Percentiles rank a stretch among this genome's conserved stretches.
Conservation (phyloP, 2,888 invertebrate species). For the Cheilosia vernalis region DNA sequence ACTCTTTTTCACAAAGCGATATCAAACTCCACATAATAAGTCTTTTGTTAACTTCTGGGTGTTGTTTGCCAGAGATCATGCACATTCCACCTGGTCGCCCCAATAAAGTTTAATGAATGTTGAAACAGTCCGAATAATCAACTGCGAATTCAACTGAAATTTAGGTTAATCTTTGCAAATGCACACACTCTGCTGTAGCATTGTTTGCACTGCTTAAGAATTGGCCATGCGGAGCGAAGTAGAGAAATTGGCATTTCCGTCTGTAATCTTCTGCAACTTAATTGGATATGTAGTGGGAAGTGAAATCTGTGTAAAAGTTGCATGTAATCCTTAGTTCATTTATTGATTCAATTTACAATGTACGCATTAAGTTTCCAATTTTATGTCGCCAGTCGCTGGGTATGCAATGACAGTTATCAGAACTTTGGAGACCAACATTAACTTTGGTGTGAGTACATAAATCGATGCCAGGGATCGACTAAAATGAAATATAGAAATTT, state of each 20-base stretch:
- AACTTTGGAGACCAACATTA: not conserved
- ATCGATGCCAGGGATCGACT: too few relatives aligned
- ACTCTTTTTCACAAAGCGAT: too few relatives aligned
- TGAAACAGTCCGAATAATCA: conserved; percentile 3
- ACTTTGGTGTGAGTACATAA: not conserved
- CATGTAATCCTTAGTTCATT: conserved; percentile 33
- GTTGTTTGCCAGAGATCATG: not conserved
- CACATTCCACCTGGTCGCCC: conserved; percentile 14
- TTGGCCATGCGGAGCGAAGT: conserved; percentile 43
- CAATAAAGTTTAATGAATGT: conserved; percentile 5
- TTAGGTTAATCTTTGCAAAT: conserved; percentile 37
- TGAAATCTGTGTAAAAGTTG: conserved; percentile 24
- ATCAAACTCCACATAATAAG: not conserved
- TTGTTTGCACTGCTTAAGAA: conserved; percentile 34
- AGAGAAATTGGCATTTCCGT: conserved; percentile 18
- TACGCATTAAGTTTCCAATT: not conserved
- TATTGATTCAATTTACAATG: conserved; percentile 44
- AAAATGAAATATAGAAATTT: too few relatives aligned
- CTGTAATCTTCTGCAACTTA: conserved; percentile 39
- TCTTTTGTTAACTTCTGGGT: not conserved
- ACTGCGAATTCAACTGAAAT: conserved; percentile 21
- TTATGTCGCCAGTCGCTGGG: not conserved
- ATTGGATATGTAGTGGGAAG: conserved; percentile 33
- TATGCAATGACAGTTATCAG: not conserved
- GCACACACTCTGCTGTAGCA: not conserved